Evolutionary conservation across 2,113 vertebrate genomes (phyloP), one percentile per base, ranked within the genome.

Genomic region (Ranitomeya imitator): DNA sequence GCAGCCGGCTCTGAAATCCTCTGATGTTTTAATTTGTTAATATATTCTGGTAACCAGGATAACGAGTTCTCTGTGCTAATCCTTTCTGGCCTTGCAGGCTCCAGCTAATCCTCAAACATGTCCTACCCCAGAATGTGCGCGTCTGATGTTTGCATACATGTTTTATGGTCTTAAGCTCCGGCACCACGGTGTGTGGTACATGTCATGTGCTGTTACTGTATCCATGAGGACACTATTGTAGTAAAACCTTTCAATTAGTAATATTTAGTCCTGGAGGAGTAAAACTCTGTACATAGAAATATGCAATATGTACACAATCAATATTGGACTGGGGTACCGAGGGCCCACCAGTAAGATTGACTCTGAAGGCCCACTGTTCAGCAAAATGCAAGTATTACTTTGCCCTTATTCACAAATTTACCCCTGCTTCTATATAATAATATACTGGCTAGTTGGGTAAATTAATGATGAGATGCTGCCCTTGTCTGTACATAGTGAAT

Each of bases 21-120:
- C 91, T 83, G 90, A 89, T 89, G 91, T 73, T 92, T 90, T 91
- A 91, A 88, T 90, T 93, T 81, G 87, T 90, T 89, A 86, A 88
- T 88, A 88, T 90, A 92, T 91, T 92, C 89, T 88, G 37, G 86
- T 89, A 82, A 45, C 89, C 89, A n/a, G 21, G 83, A 74, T 90
- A 91, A 45, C 90, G 93, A 84, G 88, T 91, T 92, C 90, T 88
- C 89, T 91, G 89, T 92, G 86, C 87, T 91, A 89, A 92, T 91
- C 91, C 85, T 86, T 0, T 90, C 86, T 90, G 90, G 92, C 91
- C 91, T 91, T 90, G 90, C 91, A 90, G 90, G 91, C 91, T 91
- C 89, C 89, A 89, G 84, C 90, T 93, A 93, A 91, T 92, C 90
- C 92, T 88, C 86, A 93, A 89, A 87, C 92, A 85, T 91, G 45